These are phyloP conservation scores for Aspidapion aeneum DNA, from an alignment of 2,888 invertebrate species.

Conservation along the genomic window DNA sequence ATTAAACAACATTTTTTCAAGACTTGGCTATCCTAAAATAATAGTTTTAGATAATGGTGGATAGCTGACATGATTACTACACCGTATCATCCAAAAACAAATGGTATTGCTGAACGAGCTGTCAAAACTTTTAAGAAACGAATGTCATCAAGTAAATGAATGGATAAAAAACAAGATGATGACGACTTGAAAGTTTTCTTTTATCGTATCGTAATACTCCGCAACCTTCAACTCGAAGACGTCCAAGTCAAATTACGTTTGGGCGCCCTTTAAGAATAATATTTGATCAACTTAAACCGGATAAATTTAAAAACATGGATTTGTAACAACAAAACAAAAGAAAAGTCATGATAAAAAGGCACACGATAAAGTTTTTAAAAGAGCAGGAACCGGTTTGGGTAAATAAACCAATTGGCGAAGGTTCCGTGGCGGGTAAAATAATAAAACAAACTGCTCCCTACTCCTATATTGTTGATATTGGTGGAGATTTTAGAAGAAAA, in stretches of 20 bases:
- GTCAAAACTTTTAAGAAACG: conserved; percentile 22
- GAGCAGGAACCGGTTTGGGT: conserved; percentile 9
- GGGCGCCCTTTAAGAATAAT: conserved; percentile 11
- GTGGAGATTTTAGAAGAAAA: neutral
- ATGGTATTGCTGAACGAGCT: conserved; percentile 23
- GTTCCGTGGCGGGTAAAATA: conserved; percentile 7
- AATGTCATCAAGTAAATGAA: conserved; percentile 3
- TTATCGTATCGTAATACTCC: conserved; percentile 18
- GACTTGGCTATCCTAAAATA: conserved; percentile 30
- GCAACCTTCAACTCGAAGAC: conserved; percentile 15
- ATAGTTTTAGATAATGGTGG: conserved; percentile 34
- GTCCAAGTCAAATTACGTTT: conserved; percentile 14
- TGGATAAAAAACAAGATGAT: neutral
- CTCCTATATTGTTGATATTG: conserved; percentile 1
- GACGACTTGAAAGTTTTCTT: conserved; percentile 14
- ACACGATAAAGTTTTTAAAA: neutral
- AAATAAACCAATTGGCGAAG: conserved; percentile 9
- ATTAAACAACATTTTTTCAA: conserved; percentile 23
- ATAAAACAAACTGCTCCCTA: conserved; percentile 9
- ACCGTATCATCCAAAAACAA: conserved; percentile 24
- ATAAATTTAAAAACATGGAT: too few relatives aligned
- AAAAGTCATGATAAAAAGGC: conserved; percentile 5
- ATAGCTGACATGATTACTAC: conserved; percentile 13
- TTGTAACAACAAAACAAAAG: too few relatives aligned
- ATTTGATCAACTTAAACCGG: conserved; percentile 16